Evolutionary conservation across 2,888 invertebrate species (phyloP).

Genomic region (Sinotaia quadrata): DNA sequence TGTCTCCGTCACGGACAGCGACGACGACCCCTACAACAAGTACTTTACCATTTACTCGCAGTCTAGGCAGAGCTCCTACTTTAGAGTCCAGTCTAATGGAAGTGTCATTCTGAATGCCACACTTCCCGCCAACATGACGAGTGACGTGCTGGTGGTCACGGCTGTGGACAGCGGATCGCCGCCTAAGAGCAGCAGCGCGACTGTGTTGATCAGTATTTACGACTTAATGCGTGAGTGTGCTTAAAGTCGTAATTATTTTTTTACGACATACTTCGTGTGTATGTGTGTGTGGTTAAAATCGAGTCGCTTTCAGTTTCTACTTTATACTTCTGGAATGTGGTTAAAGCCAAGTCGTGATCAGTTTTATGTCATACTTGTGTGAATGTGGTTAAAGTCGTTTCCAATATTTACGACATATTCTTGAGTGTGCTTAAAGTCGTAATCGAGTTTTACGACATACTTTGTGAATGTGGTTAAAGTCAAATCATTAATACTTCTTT

Average conservation of each 20-base stretch:
- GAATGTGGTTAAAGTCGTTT: too few species aligned
- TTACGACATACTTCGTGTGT: too few species aligned
- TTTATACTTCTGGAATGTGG: too few species aligned
- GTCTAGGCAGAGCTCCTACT: constrained; percentile 9
- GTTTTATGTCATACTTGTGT: too few species aligned
- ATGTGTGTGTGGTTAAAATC: too few species aligned
- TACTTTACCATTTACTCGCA: constrained; percentile 35
- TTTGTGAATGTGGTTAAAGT: too few species aligned
- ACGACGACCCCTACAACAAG: constrained; percentile 48
- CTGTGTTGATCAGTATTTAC: constrained; percentile 41
- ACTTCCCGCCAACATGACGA: constrained; percentile 35
- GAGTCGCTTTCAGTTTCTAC: too few species aligned
- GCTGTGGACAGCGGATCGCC: constrained; percentile 57
- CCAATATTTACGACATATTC: too few species aligned
- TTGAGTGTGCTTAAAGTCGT: too few species aligned
- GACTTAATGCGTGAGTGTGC: constrained; percentile 52
- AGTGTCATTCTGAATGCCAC: constrained; percentile 18
- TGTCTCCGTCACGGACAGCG: constrained; percentile 46
- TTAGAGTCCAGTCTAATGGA: constrained; percentile 10
- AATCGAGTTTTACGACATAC: too few species aligned
- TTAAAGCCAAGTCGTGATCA: too few species aligned
- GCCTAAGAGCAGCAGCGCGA: constrained; percentile 39
- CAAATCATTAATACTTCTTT: too few species aligned
- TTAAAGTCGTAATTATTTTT: not conserved
- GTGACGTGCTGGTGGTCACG: constrained; percentile 43